Conservation (phyloP, 2,797 vertebrate genomes). For the Gadopsis bispinosus region DNA sequence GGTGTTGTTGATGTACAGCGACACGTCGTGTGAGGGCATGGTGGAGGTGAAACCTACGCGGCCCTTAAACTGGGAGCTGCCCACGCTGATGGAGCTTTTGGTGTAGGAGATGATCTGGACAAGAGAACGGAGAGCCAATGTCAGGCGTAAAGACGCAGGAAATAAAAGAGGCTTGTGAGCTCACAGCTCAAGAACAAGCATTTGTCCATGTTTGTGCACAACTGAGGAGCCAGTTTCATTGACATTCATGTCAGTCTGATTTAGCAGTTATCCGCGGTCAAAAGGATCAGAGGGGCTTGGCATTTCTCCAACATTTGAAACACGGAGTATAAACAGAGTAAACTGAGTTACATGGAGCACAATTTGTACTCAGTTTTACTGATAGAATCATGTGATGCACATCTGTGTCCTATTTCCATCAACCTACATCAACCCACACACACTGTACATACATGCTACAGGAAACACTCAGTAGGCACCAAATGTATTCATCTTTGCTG, state of each 20-base stretch:
- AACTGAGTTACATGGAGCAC: conserved; percentile 6
- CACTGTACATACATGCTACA: background rate
- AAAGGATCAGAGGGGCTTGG: conserved; percentile 20
- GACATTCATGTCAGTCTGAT: conserved; percentile 3
- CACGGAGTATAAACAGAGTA: background rate
- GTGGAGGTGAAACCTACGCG: conserved; percentile 80
- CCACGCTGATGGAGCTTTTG: conserved; percentile 29
- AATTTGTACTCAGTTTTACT: conserved; percentile 10
- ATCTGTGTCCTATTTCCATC: background rate
- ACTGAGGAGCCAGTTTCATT: background rate
- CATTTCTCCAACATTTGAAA: conserved; percentile 25
- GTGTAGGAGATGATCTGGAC: conserved; percentile 87
- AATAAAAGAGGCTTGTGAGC: background rate
- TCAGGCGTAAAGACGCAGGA: background rate
- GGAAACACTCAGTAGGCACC: too few species aligned
- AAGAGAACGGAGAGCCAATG: background rate
- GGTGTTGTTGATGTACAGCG: conserved; percentile 87
- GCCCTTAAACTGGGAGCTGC: conserved; percentile 58
- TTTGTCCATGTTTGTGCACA: background rate
- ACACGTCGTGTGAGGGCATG: conserved; percentile 83
- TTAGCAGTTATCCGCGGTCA: conserved; percentile 8
- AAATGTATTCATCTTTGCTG: too few species aligned
- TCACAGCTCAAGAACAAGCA: background rate
- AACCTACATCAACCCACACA: background rate
- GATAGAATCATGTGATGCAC: background rate